Conservation (phyloP, 2,888 invertebrate genomes). For the Lasioglossum villosulum region DNA sequence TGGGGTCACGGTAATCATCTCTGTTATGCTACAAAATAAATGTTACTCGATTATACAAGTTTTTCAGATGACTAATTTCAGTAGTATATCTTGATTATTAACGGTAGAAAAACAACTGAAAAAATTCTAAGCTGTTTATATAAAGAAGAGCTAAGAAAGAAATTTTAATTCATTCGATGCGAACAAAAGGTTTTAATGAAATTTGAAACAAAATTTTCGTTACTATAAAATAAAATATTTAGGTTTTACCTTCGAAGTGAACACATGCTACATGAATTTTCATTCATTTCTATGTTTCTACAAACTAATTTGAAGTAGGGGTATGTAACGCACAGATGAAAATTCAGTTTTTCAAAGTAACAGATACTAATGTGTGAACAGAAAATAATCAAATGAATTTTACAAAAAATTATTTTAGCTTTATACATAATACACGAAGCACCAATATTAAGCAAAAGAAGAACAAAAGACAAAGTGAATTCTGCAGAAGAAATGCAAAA, state of each 20-base stretch:
- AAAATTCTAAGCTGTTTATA: slow-evolving; percentile 37
- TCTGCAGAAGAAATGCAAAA: not conserved
- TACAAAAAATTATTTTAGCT: slow-evolving; percentile 2
- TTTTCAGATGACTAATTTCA: slow-evolving; percentile 37
- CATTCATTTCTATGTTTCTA: slow-evolving; percentile 18
- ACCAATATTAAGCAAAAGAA: slow-evolving; percentile 19
- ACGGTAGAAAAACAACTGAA: slow-evolving; percentile 29
- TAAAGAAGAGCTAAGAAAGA: slow-evolving; percentile 25
- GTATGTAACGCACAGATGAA: not conserved
- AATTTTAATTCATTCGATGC: slow-evolving; percentile 37
- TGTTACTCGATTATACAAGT: slow-evolving; percentile 66
- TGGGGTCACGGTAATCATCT: slow-evolving; percentile 96
- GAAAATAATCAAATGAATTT: not conserved
- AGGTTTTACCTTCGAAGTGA: slow-evolving; percentile 30
- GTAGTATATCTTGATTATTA: slow-evolving; percentile 36
- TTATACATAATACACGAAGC: slow-evolving; percentile 21
- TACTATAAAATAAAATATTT: slow-evolving; percentile 14
- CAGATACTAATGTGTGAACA: not conserved
- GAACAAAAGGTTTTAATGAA: slow-evolving; percentile 21
- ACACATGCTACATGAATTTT: slow-evolving; percentile 52
- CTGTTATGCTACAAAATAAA: slow-evolving; percentile 90
- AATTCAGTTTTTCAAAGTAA: not conserved
- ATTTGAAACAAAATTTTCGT: slow-evolving; percentile 1
- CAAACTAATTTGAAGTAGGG: slow-evolving; percentile 12
- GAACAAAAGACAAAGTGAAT: slow-evolving; percentile 15